phyloP scores from a whole-genome alignment of 2,113 vertebrate species.

The Trochalopteron elliotii region DNA sequence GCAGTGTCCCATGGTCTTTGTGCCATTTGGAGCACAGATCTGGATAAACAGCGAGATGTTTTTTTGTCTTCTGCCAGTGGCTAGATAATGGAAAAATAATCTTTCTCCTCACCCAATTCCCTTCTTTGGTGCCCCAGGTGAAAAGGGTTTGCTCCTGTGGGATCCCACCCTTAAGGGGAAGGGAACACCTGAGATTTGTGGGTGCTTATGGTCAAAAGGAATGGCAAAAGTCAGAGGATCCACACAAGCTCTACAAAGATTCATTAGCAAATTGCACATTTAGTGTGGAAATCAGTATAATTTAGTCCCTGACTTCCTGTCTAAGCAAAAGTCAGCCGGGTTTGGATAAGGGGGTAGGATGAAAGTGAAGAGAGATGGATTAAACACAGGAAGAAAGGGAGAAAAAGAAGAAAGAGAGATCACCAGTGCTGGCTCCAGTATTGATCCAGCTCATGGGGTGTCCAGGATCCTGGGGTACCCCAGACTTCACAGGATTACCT shows the following conservation, averaged over 20 bases:
- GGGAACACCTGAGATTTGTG: background rate
- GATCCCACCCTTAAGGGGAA: background rate
- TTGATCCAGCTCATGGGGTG: background rate
- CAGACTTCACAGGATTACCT: background rate
- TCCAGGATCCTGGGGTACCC: background rate
- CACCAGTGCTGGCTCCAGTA: fast-evolving
- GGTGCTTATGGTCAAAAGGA: background rate
- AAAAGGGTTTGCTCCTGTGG: background rate
- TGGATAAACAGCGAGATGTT: background rate
- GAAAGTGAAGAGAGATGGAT: background rate
- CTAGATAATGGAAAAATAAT: background rate
- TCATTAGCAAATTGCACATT: background rate
- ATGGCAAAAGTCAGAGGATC: background rate
- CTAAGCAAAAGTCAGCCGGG: background rate
- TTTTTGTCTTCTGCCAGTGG: background rate
- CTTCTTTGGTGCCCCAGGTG: background rate
- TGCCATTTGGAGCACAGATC: background rate
- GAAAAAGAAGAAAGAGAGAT: background rate
- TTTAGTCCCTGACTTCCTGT: background rate
- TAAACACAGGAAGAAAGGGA: background rate
- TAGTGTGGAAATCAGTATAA: background rate
- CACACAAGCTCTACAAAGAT: too few relatives aligned
- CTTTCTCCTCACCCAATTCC: background rate
- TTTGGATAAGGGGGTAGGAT: background rate
- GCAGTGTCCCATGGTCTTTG: fast-evolving